Percentiles rank a stretch among this genome's conserved stretches.
phyloP scores from a whole-genome alignment of 2,113 vertebrate genomes.

The Atlantisia rogersi region DNA sequence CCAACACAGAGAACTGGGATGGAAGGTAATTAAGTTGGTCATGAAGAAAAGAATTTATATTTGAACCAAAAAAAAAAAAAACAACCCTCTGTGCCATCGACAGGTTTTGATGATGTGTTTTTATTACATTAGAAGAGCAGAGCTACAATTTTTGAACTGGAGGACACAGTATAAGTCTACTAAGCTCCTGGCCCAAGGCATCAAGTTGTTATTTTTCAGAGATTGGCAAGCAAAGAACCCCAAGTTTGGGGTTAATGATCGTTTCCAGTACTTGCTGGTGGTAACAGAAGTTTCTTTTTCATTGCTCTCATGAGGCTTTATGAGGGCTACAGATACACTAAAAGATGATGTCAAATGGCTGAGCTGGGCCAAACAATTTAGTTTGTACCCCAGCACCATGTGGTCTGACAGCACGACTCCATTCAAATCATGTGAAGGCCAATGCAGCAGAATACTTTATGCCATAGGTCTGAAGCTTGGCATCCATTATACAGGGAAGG shows the following conservation, averaged over 20 bases:
- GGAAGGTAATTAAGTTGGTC: constrained; percentile 10
- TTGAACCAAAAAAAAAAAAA: neutral
- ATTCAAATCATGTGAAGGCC: constrained; percentile 28
- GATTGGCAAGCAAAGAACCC: constrained; percentile 33
- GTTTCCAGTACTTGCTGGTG: constrained; percentile 49
- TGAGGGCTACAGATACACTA: neutral
- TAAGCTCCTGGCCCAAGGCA: constrained; percentile 66
- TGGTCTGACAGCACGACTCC: constrained; percentile 53
- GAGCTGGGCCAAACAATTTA: constrained; percentile 52
- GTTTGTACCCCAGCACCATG: constrained; percentile 51
- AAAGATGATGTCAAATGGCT: constrained; percentile 47
- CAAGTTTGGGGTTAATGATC: neutral
- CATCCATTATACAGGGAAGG: constrained; percentile 67
- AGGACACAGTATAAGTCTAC: constrained; percentile 64
- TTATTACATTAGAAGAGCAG: constrained; percentile 68
- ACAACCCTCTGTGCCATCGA: constrained; percentile 51
- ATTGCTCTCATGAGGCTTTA: constrained; percentile 26
- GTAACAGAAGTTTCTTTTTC: constrained; percentile 20
- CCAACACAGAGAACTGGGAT: neutral
- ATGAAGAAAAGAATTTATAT: constrained; percentile 1
- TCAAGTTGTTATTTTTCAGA: constrained; percentile 42
- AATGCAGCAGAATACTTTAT: constrained; percentile 56
- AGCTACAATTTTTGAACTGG: constrained; percentile 66
- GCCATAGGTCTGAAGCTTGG: constrained; percentile 69
- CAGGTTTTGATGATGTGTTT: constrained; percentile 67